phyloP scores from a whole-genome alignment of 2,888 invertebrate species.

The Acanthosepion esculentum region DNA sequence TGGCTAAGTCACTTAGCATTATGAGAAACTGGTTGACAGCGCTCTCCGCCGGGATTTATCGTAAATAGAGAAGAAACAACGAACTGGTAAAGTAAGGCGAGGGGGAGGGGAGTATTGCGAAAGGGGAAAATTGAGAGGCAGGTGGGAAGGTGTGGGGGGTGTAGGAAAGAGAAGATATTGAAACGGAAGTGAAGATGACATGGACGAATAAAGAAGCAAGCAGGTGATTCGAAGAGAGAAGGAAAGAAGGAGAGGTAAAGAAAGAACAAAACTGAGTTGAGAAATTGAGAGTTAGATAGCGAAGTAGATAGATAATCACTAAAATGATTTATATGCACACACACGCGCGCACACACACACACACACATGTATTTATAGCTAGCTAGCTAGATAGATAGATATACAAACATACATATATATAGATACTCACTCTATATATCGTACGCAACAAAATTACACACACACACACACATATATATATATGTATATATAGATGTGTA shows the following conservation, averaged over 20 bases:
- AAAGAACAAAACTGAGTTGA: too few species aligned
- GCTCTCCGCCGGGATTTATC: background rate
- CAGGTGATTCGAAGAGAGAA: background rate
- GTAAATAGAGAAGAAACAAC: slow-evolving; percentile 2
- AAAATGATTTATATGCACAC: too few species aligned
- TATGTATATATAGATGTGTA: too few species aligned
- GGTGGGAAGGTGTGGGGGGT: background rate
- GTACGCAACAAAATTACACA: too few species aligned
- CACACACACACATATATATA: too few species aligned
- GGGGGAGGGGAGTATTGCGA: background rate
- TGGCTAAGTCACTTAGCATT: slow-evolving; percentile 9
- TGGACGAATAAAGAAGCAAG: background rate
- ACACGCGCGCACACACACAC: too few species aligned
- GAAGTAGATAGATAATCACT: too few species aligned
- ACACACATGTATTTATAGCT: too few species aligned
- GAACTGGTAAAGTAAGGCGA: background rate
- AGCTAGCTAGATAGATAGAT: too few species aligned
- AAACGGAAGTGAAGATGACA: slow-evolving; percentile 33
- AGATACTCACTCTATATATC: too few species aligned
- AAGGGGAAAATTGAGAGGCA: background rate
- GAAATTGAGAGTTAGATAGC: too few species aligned
- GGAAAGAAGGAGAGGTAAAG: background rate
- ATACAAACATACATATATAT: too few species aligned
- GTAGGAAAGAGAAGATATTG: background rate
- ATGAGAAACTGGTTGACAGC: background rate